These are phyloP conservation scores for Eretmocerus hayati DNA, from an alignment of 2,888 invertebrate genomes.

Conservation along the genomic window DNA sequence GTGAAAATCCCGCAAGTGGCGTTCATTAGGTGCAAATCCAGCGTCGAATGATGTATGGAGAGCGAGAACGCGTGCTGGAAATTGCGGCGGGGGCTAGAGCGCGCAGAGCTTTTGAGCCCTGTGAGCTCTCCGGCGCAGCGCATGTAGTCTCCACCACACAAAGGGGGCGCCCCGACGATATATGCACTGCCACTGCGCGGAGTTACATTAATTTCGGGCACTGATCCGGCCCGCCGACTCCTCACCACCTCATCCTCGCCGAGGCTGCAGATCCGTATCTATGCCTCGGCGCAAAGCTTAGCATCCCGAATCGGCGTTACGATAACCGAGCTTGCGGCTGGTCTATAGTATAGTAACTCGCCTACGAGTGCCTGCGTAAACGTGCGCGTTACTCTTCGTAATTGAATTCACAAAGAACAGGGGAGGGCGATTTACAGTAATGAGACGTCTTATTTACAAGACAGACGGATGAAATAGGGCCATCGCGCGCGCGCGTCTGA, in stretches of 20 bases:
- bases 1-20: no score
- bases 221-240: neutral
- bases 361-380: slow-evolving; percentile 11
- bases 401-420: slow-evolving; percentile 25
- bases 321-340: neutral
- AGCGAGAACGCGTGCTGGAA: no score
- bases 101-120: slow-evolving; percentile 7
- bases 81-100: no score
- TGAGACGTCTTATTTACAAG: slow-evolving; percentile 32
- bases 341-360: slow-evolving; percentile 7
- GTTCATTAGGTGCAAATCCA: no score
- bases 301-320: neutral
- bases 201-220: slow-evolving; percentile 4
- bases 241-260: no score
- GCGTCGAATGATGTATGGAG: no score
- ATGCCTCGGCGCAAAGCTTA: neutral
- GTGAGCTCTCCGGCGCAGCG: neutral
- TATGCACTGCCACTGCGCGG: neutral
- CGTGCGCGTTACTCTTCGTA: slow-evolving; percentile 16
- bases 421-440: slow-evolving; percentile 30
- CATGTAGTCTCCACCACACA: neutral
- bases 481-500: slow-evolving; percentile 14
- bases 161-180: neutral
- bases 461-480: slow-evolving; percentile 24
- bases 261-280: neutral